A percentile compares a stretch with the other conserved stretches of the same genome.
Conservation (phyloP, 2,888 invertebrate genomes). For the Aporophyla lueneburgensis region DNA sequence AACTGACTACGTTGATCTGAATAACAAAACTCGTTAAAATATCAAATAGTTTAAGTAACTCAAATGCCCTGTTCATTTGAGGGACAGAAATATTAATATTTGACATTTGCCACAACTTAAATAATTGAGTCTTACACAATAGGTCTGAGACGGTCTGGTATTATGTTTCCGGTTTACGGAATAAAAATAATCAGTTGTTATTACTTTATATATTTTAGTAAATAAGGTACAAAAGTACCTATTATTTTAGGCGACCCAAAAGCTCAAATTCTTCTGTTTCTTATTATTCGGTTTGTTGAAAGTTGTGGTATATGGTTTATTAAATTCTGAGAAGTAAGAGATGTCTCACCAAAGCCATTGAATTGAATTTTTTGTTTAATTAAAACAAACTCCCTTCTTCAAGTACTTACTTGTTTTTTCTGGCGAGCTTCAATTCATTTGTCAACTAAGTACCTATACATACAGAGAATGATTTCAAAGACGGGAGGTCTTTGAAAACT, state of each 20-base stretch:
- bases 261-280: background rate
- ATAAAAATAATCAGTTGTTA: constrained; percentile 33
- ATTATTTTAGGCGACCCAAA: background rate
- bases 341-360: background rate
- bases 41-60: background rate
- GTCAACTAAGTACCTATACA: too few species aligned
- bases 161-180: constrained; percentile 36
- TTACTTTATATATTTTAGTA: background rate
- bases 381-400: background rate
- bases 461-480: too few species aligned
- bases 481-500: too few species aligned
- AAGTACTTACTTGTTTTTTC: too few species aligned
- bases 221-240: background rate
- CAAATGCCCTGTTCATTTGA: constrained; percentile 23
- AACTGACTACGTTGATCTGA: background rate
- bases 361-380: background rate
- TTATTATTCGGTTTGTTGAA: background rate
- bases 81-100: constrained; percentile 33
- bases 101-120: constrained; percentile 26
- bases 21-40: constrained; percentile 5
- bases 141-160: constrained; percentile 32
- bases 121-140: constrained; percentile 40
- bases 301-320: background rate
- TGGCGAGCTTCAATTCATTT: background rate
- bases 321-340: background rate